phyloP scores from a whole-genome alignment of 2,113 vertebrate species.

The Semnopithecus entellus region DNA sequence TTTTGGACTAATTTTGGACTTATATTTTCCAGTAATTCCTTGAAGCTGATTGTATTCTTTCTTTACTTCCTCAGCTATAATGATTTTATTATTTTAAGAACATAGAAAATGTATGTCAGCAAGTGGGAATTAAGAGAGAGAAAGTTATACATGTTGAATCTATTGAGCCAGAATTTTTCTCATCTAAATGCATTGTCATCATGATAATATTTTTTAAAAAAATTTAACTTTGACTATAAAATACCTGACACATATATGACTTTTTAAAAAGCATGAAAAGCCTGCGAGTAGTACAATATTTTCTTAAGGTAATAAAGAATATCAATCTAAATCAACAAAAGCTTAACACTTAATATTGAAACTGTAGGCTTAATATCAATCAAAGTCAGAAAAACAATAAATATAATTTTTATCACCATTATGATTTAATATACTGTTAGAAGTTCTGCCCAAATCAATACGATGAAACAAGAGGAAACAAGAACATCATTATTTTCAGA shows the following conservation, averaged over 20 bases:
- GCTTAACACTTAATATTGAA: not conserved
- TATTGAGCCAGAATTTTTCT: not conserved
- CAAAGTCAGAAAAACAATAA: conserved; percentile 35
- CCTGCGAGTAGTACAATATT: not conserved
- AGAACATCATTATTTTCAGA: not conserved
- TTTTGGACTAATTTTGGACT: not conserved
- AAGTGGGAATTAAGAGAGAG: not conserved
- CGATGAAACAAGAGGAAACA: not conserved
- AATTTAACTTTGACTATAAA: not conserved
- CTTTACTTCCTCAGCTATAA: not conserved
- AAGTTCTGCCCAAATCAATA: not conserved
- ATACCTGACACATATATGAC: not conserved
- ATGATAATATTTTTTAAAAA: not conserved
- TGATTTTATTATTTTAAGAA: not conserved
- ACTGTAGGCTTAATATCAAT: not conserved
- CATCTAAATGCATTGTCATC: not conserved
- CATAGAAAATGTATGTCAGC: not conserved
- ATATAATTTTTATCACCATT: not conserved
- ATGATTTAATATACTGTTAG: not conserved
- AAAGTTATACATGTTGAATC: not conserved
- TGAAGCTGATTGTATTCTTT: not conserved
- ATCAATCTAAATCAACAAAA: not conserved
- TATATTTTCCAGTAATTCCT: not conserved
- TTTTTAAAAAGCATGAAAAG: not conserved
- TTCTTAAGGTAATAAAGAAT: conserved; percentile 16